These are phyloP conservation scores for Rhynchonycteris naso DNA, from an alignment of 2,797 vertebrate species.

Conservation along the genomic window DNA sequence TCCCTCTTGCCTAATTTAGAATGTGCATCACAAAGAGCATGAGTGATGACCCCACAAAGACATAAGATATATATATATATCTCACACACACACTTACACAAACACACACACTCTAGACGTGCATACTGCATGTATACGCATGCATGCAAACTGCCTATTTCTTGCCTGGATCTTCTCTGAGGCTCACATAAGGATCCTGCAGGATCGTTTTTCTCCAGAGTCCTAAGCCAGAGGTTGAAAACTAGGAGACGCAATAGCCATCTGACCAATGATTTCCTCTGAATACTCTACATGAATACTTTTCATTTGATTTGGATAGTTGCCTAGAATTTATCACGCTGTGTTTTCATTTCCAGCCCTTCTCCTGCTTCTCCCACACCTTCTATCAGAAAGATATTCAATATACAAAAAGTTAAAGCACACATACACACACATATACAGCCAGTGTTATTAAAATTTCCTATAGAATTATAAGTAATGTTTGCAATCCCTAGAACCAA, in stretches of 20 bases:
- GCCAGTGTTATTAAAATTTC: conserved; percentile 22
- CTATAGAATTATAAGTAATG: conserved; percentile 50
- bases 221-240: conserved; percentile 10
- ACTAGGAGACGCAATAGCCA: background rate
- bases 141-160: conserved; percentile 73
- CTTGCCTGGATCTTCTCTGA: conserved; percentile 67
- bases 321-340: conserved; percentile 72
- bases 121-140: conserved; percentile 54
- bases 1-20: conserved; percentile 89
- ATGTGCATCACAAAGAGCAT: conserved; percentile 89
- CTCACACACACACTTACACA: conserved; percentile 4
- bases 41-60: conserved; percentile 87
- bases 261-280: conserved; percentile 54
- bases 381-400: conserved; percentile 5
- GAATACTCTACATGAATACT: conserved; percentile 10
- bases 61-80: no score
- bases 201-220: conserved; percentile 47
- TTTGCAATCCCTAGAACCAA: conserved; percentile 18
- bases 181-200: conserved; percentile 68
- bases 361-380: background rate
- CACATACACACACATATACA: background rate
- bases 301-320: conserved; percentile 77
- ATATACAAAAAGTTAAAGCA: background rate
- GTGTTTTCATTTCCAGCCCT: conserved; percentile 56
- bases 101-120: background rate